Conservation (phyloP, 1,140 invertebrate genomes). For the Lepidotrigona ventralis region DNA sequence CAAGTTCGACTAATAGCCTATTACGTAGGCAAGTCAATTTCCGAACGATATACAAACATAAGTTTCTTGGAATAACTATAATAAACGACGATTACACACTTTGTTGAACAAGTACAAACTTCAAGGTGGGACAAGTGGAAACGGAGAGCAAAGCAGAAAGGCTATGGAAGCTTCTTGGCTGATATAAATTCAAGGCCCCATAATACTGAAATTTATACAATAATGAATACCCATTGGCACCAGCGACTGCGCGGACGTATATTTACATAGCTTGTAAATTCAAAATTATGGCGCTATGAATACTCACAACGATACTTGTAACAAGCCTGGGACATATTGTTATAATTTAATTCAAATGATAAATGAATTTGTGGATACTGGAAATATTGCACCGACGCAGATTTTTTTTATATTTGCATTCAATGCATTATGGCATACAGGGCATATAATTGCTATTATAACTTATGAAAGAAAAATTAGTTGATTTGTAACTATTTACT, state of each 20-base stretch:
- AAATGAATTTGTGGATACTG: background rate
- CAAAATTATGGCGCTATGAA: background rate
- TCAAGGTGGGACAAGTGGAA: conserved; percentile 5
- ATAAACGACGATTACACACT: background rate
- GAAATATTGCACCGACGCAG: too few relatives aligned
- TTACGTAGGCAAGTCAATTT: background rate
- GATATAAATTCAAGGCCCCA: conserved; percentile 3
- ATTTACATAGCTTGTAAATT: background rate
- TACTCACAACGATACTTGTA: background rate
- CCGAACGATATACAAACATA: background rate
- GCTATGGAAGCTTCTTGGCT: background rate
- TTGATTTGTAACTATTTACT: too few relatives aligned
- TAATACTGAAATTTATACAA: conserved; percentile 27
- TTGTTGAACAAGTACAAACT: background rate
- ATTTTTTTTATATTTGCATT: background rate
- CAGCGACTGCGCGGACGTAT: background rate
- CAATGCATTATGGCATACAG: too few relatives aligned
- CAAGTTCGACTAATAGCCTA: background rate
- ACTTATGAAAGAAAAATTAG: too few relatives aligned
- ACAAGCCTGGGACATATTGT: background rate
- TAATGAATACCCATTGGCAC: conserved; percentile 13
- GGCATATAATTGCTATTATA: too few relatives aligned
- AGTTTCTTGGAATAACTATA: background rate
- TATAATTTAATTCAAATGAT: background rate
- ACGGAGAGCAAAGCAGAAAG: background rate